These are phyloP conservation scores for Paramormyrops kingsleyae DNA, from an alignment of 2,113 vertebrate genomes.

Conservation along the genomic window DNA sequence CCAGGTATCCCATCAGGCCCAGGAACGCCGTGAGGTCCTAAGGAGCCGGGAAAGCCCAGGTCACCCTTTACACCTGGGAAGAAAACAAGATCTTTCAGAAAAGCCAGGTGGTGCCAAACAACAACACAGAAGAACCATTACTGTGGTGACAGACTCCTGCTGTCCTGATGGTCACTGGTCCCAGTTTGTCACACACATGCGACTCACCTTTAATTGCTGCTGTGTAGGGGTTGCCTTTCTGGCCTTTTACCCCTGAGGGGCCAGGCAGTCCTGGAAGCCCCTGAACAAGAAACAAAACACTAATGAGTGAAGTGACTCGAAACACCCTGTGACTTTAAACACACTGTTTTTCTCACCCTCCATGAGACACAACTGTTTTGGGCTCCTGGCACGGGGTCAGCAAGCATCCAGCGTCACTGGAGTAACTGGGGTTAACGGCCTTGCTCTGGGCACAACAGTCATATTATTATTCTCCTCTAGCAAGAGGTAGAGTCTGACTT, in stretches of 20 bases:
- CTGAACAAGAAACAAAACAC: not conserved
- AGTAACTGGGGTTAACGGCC: not conserved
- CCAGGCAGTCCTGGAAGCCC: not conserved
- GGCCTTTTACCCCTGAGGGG: not conserved
- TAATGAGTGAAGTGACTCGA: not conserved
- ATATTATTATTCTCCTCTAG: not conserved
- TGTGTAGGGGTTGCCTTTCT: not conserved
- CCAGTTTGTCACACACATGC: not conserved
- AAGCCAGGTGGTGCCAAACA: not conserved
- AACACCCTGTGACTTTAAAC: not conserved
- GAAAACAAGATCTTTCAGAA: not conserved
- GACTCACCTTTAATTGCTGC: not conserved
- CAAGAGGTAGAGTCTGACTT: not conserved
- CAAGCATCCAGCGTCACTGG: not conserved
- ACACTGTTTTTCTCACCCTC: not conserved
- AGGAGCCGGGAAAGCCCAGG: not conserved
- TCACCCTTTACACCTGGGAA: not conserved
- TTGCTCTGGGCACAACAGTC: not conserved
- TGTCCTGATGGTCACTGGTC: not conserved
- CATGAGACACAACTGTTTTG: too few relatives aligned
- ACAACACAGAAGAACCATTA: not conserved
- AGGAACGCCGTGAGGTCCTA: not conserved
- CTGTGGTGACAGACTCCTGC: not conserved
- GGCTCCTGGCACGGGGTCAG: not conserved
- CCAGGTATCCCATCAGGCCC: not conserved